Base-by-base conservation (phyloP, 1,140 invertebrate genomes). In the Diabrotica virgifera region DNA sequence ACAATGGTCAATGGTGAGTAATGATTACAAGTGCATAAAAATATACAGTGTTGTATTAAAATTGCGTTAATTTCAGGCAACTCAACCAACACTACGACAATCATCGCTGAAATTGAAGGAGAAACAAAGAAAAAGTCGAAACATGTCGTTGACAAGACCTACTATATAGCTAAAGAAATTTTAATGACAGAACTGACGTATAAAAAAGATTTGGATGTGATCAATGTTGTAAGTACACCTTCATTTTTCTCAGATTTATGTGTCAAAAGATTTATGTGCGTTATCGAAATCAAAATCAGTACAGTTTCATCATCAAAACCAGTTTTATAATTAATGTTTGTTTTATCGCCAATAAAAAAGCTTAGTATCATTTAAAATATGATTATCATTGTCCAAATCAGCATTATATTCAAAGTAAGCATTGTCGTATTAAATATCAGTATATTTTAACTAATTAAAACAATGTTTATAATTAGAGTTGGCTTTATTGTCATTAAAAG, bases 101-200 rank as follows among this genome's bases (percentile, higher is more conserved):
- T 78, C 46, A 77, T 76, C 9, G 76, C 76, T 2, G 78, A 79
- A 7, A 77, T 78, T 51, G 78, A 79, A 59, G 72, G 74, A n/a
- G 78, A 79, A 61, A 65, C 75, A 5, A 77, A 74, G 56, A 78
- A 75, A 46, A 74, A 72, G 60, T 53, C 63, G 0, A 75, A 69
- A 64, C 63, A 65, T 62, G 59, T 55, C 46, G 65, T 71, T n/a
- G 94, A 97, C 73, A 88, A 89, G 76, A 89, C 90, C 11, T 97
- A 96, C 81, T 97, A 91, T 76, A 91, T 98, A 70, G 90, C 93
- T 51, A 97, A 97, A 79, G 95, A 98, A 81, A 80, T 98, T 59
- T 82, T 97, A 6, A 96, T 96, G 92, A 97, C 95, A 1, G 96
- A 98, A 77, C 81, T 95, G 66, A 97, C 95, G 0, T 98, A 96